phyloP scores from a whole-genome alignment of 2,888 invertebrate species.

The Eristalis tenax region DNA sequence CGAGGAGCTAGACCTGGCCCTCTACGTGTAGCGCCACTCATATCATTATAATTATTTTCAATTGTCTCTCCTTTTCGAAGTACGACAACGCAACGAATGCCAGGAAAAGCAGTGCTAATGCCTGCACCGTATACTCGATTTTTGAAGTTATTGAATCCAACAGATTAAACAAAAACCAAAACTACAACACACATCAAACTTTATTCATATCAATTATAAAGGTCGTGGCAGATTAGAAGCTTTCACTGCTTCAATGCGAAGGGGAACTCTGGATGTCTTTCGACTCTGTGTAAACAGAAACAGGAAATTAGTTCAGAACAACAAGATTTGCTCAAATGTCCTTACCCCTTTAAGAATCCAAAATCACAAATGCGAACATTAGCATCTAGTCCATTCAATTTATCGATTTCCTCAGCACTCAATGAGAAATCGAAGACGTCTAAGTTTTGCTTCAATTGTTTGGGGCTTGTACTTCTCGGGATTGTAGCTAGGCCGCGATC shows the following conservation, averaged over 20 bases:
- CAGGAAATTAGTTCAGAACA: not conserved
- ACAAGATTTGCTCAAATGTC: not conserved
- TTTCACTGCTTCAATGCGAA: conserved; percentile 79
- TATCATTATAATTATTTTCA: no score
- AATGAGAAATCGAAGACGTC: conserved; percentile 88
- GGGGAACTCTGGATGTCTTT: conserved; percentile 88
- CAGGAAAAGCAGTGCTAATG: no score
- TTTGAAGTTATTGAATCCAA: no score
- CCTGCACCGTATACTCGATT: no score
- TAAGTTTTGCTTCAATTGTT: conserved; percentile 89
- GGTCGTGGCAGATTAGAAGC: not conserved
- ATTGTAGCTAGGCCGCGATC: conserved; percentile 89
- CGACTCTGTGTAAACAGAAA: conserved; percentile 78
- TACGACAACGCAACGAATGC: no score
- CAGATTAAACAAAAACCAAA: not conserved
- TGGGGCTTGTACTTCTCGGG: conserved; percentile 91
- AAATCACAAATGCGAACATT: conserved; percentile 88
- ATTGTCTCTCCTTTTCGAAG: no score
- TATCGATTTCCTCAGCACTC: conserved; percentile 84
- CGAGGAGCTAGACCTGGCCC: no score
- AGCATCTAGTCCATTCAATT: conserved; percentile 85
- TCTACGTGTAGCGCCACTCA: no score
- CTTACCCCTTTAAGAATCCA: conserved; percentile 85
- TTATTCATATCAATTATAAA: not conserved
- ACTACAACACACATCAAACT: not conserved